phyloP scores from a whole-genome alignment of 2,888 invertebrate genomes.

The Linnaemya tessellans region DNA sequence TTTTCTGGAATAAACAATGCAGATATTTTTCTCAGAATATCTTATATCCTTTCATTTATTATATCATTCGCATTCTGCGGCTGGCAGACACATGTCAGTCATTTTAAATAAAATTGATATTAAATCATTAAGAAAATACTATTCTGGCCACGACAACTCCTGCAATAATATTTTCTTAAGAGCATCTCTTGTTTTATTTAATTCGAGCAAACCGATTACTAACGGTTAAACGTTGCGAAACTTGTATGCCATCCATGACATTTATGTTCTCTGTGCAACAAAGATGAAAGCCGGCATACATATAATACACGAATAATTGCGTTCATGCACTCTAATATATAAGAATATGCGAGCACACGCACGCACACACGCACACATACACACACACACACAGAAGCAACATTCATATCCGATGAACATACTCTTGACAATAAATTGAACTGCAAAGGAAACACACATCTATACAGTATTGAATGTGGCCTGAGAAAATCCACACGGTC shows the following conservation, averaged over 20 bases:
- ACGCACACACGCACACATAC: background rate
- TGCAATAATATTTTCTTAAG: conserved; percentile 56
- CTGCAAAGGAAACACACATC: conserved; percentile 56
- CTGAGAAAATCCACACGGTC: conserved; percentile 44
- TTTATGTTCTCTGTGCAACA: conserved; percentile 42
- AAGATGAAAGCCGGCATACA: background rate
- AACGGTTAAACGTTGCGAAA: conserved; percentile 44
- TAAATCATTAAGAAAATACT: conserved; percentile 45
- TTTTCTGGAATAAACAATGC: background rate
- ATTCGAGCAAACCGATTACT: conserved; percentile 52
- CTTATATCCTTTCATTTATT: background rate
- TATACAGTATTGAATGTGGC: conserved; percentile 35
- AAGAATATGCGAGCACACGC: conserved; percentile 4
- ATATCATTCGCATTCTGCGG: background rate
- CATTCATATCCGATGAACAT: conserved; percentile 60
- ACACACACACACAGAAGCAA: conserved; percentile 13
- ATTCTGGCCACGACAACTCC: conserved; percentile 29
- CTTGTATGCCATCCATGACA: conserved; percentile 53
- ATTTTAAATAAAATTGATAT: conserved; percentile 25
- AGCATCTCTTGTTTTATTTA: conserved; percentile 19
- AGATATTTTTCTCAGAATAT: background rate
- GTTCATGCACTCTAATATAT: conserved; percentile 21
- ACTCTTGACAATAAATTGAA: conserved; percentile 69
- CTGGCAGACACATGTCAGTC: conserved; percentile 18
- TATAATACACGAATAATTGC: conserved; percentile 16